Evolutionary conservation across 2,888 invertebrate species (phyloP).

Genomic region (Lacanobia wlatinum): DNA sequence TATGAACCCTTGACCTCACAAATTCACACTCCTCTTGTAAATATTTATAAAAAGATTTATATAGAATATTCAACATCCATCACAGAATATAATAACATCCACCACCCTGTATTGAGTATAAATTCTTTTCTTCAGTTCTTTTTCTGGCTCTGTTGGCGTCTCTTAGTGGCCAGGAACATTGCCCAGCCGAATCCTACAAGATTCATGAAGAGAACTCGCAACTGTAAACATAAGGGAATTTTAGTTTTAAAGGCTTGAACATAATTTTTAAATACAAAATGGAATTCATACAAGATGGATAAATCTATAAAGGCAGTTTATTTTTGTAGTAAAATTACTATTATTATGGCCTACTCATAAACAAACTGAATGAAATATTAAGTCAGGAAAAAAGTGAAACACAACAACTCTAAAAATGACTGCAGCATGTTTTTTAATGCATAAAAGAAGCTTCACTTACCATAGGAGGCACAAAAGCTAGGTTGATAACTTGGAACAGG

Average conservation of each 20-base stretch:
- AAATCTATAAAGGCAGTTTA: too few relatives aligned
- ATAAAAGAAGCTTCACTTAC: constrained; percentile 84
- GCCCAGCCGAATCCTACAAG: constrained; percentile 95
- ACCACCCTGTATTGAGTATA: constrained; percentile 63
- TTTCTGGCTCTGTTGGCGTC: constrained; percentile 89
- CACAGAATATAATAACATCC: constrained; percentile 65
- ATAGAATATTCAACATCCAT: constrained; percentile 53
- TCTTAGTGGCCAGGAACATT: constrained; percentile 93
- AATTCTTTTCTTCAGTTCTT: constrained; percentile 71
- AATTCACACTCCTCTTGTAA: constrained; percentile 32
- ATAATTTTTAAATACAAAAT: neutral
- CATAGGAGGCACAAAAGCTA: constrained; percentile 94
- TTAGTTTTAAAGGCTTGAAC: neutral
- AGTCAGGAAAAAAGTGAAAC: neutral
- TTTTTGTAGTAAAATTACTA: neutral
- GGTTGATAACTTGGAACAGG: constrained; percentile 93
- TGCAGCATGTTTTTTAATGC: neutral
- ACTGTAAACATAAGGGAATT: constrained; percentile 83
- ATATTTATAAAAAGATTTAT: constrained; percentile 41
- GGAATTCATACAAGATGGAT: neutral
- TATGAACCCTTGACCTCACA: constrained; percentile 36
- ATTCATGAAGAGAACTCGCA: constrained; percentile 94
- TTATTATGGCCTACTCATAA: too few relatives aligned
- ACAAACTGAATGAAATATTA: neutral
- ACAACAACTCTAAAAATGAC: neutral